Evolutionary conservation across 2,797 vertebrate genomes (phyloP), one percentile per base, ranked within the genome.

Genomic region (Melanotaenia pygmaea): DNA sequence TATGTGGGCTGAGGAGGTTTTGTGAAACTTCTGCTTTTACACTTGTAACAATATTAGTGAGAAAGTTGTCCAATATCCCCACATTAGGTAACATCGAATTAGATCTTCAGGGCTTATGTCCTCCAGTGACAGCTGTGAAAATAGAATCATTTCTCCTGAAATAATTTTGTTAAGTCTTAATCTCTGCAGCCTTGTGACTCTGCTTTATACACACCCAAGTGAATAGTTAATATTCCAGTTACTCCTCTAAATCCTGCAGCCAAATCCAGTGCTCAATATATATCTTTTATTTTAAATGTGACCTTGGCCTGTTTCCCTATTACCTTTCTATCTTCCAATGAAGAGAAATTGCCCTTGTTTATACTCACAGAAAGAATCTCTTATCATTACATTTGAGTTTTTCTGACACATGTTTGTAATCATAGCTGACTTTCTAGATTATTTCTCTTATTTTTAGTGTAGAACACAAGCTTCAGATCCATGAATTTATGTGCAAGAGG

Each of bases 211-310:
- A 54, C 61, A 47, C 35, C 14, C 6, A 66, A 70, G 51, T 30
- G 28, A 72, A 45, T 34, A 59, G 54, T 81, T 74, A 72, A 61
- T 65, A 85, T 83, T 79, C 64, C 40, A 72, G 30, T 64, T 68
- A 67, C 74, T 54, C 43, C 40, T 81, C 66, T 57, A 56, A 35
- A 63, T 74, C 40, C 53, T 67, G 45, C 64, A 9, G 22, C 35
- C 45, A 38, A 40, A 64, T 69, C 72, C 59, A 80, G 43, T 30
- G 18, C 70, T 86, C 74, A 73, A 88, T 82, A 86, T 68, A 73
- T 57, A 68, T 59, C 72, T 30, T 30, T 73, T 47, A 64, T 82
- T 85, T 51, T 7, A 8, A 70, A 56, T 88, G 47, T 64, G 28
- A 72, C 61, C 72, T 77, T 77, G 77, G 71, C 76, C 35, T 38